These are phyloP conservation scores for Cantharis rufa DNA, from an alignment of 2,888 invertebrate species.

Conservation along the genomic window DNA sequence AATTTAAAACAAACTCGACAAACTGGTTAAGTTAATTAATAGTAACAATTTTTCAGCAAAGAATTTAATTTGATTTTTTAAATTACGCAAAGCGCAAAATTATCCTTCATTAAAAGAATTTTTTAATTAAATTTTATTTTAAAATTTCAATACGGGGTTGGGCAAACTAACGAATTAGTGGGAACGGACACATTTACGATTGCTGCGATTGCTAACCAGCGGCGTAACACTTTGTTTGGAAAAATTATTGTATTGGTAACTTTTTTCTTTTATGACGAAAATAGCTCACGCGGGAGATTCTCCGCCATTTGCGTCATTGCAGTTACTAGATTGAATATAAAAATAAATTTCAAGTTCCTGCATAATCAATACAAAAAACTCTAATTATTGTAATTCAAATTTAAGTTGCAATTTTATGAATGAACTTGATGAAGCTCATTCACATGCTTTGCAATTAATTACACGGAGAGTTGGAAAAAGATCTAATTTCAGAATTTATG, in stretches of 20 bases:
- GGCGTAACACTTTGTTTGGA: not conserved
- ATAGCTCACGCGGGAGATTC: not conserved
- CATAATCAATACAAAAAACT: not conserved
- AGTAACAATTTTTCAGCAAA: not conserved
- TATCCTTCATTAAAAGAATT: not conserved
- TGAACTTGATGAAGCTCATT: not conserved
- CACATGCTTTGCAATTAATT: not conserved
- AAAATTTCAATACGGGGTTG: not conserved
- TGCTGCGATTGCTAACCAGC: not conserved
- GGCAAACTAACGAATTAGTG: not conserved
- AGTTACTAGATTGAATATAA: not conserved
- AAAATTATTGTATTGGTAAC: not conserved
- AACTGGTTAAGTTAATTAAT: not conserved
- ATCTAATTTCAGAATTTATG: no score
- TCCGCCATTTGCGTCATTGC: not conserved
- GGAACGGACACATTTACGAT: not conserved
- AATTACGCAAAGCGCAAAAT: not conserved
- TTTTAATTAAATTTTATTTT: not conserved
- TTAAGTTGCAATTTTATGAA: not conserved
- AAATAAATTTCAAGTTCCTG: not conserved
- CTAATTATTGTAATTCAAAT: not conserved
- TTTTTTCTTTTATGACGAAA: not conserved
- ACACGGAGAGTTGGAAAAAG: no score
- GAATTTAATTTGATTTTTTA: not conserved
- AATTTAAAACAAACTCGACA: no score